A percentile compares a stretch with the other conserved stretches of the same genome.
These are phyloP conservation scores for Archaeoteleia sp. DNA, from an alignment of 2,888 invertebrate genomes.

Conservation along the genomic window DNA sequence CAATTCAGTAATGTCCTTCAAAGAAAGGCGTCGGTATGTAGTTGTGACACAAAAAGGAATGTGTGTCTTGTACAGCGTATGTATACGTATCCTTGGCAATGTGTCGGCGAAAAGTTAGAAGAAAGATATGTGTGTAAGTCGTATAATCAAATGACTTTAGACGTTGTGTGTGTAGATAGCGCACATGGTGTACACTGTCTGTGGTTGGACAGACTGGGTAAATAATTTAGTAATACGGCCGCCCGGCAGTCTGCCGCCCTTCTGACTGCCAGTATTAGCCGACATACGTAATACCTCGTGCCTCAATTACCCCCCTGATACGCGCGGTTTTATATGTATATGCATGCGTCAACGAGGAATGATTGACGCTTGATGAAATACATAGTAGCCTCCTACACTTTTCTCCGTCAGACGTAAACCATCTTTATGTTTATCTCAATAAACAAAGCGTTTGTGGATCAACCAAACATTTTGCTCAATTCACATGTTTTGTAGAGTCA, in stretches of 20 bases:
- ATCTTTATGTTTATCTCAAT: too few species aligned
- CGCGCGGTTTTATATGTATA: not conserved
- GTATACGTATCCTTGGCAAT: too few species aligned
- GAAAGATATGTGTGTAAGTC: slow-evolving; percentile 4
- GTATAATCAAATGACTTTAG: slow-evolving; percentile 27
- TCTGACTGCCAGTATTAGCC: slow-evolving; percentile 35
- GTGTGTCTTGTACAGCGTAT: not conserved
- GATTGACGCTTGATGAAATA: slow-evolving; percentile 40
- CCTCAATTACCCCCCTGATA: slow-evolving; percentile 42
- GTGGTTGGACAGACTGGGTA: slow-evolving; percentile 63
- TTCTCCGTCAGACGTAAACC: slow-evolving; percentile 3
- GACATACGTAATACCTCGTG: slow-evolving; percentile 31
- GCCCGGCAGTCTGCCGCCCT: slow-evolving; percentile 73
- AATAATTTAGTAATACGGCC: slow-evolving; percentile 71
- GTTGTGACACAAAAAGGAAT: not conserved
- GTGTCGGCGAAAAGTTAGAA: slow-evolving; percentile 14
- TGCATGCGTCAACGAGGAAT: slow-evolving; percentile 30
- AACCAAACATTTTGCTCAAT: too few species aligned
- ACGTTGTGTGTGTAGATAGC: slow-evolving; percentile 52
- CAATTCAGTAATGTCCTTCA: too few species aligned
- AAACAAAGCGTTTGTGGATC: too few species aligned
- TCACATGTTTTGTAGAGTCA: too few species aligned
- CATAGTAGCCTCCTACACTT: slow-evolving; percentile 9
- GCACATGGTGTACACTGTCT: slow-evolving; percentile 57
- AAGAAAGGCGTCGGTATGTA: too few species aligned